These are phyloP conservation scores for Hydrolagus affinis DNA, from an alignment of 2,113 vertebrate genomes.

Conservation along the genomic window DNA sequence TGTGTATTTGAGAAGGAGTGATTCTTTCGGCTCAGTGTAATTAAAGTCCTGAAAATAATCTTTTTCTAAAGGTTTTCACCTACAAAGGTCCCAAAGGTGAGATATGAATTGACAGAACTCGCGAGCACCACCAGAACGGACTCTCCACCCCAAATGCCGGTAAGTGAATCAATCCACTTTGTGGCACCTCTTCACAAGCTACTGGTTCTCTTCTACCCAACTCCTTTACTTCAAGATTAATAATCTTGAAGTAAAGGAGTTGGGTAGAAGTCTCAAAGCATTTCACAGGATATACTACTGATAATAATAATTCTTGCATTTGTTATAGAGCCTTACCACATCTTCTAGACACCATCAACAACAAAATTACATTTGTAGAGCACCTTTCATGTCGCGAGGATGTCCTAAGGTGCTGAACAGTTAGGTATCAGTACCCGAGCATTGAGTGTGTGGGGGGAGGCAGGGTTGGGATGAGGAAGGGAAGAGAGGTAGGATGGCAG, in stretches of 20 bases:
- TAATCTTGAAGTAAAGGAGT: no score
- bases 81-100: constrained; percentile 57
- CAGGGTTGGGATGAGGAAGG: no score
- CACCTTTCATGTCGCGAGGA: no score
- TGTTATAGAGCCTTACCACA: neutral
- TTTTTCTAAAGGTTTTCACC: constrained; percentile 48
- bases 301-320: neutral
- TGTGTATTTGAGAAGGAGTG: neutral
- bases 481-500: no score
- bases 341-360: no score
- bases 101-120: constrained; percentile 53
- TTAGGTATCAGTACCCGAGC: no score
- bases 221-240: neutral
- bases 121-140: constrained; percentile 35
- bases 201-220: neutral
- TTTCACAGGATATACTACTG: no score
- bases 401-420: no score
- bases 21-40: neutral
- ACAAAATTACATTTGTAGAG: no score
- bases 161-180: constrained; percentile 36
- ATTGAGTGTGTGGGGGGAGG: no score
- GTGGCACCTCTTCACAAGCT: neutral
- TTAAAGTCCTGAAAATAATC: constrained; percentile 1
- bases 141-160: constrained; percentile 37
- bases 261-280: no score